Evolutionary conservation across 2,797 vertebrate genomes (phyloP).

Genomic region (Malurus leucopterus): DNA sequence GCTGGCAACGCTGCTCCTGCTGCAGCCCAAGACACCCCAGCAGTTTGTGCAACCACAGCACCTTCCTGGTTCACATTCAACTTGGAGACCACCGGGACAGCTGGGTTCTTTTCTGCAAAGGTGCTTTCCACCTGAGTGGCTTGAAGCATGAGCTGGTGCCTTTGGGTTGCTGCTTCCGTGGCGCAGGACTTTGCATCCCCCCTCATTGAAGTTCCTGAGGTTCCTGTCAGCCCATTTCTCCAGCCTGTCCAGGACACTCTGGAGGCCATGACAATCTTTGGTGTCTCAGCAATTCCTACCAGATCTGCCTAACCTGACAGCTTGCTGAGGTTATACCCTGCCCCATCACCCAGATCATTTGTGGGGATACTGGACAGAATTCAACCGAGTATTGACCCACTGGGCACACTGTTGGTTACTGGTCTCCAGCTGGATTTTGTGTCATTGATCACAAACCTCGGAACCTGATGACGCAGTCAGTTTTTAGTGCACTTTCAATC

Average conservation of each 20-base stretch:
- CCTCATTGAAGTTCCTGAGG: background rate
- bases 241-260: background rate
- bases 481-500: background rate
- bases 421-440: background rate
- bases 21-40: background rate
- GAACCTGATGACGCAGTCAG: background rate
- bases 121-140: background rate
- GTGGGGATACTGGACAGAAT: background rate
- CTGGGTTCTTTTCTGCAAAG: background rate
- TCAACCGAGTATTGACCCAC: rapidly evolving
- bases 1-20: background rate
- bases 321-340: background rate
- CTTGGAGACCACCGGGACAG: rapidly evolving
- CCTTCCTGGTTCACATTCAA: background rate
- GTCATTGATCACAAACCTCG: background rate
- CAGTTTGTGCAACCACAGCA: background rate
- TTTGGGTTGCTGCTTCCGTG: background rate
- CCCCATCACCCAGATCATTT: background rate
- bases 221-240: background rate
- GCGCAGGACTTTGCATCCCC: background rate
- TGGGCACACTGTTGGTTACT: background rate
- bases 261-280: background rate
- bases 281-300: background rate
- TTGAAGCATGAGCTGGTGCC: background rate
- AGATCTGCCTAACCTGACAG: background rate